These are phyloP conservation scores for Microcebus jonahi DNA, from an alignment of 2,113 vertebrate species.

Conservation along the genomic window DNA sequence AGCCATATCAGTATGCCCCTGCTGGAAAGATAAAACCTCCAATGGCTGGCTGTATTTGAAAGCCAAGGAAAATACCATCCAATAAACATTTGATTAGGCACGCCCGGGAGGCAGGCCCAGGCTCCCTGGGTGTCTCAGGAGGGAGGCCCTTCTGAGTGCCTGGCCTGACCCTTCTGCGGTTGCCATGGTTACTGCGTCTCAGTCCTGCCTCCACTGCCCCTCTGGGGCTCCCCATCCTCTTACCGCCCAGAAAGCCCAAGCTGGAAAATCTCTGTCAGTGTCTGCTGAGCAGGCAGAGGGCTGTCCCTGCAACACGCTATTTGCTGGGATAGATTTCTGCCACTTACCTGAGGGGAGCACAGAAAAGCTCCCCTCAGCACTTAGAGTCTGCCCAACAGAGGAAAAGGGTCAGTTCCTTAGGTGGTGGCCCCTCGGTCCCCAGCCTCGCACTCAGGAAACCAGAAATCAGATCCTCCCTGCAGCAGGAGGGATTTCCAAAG, in stretches of 20 bases:
- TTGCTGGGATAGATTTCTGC: neutral
- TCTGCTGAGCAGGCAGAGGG: slow-evolving; percentile 1
- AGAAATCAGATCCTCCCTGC: slow-evolving; percentile 8
- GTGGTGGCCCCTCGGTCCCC: no score
- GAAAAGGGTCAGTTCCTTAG: neutral
- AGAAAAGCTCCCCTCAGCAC: neutral
- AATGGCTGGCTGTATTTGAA: neutral
- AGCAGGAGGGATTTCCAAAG: slow-evolving; percentile 3
- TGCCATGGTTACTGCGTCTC: neutral
- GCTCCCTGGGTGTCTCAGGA: neutral
- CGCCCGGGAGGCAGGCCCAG: neutral
- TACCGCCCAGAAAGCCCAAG: neutral
- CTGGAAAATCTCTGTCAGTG: neutral
- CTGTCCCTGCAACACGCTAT: neutral
- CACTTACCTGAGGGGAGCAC: neutral
- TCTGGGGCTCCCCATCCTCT: neutral
- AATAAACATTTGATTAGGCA: slow-evolving; percentile 7
- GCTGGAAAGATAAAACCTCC: slow-evolving; percentile 17
- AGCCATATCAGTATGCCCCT: neutral
- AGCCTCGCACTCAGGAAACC: slow-evolving; percentile 48
- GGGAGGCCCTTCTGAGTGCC: rapidly evolving
- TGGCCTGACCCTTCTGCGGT: neutral
- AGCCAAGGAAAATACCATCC: slow-evolving; percentile 35
- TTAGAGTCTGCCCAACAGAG: neutral
- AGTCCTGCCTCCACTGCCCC: neutral